Evolutionary conservation across 1,140 invertebrate genomes (phyloP).

Genomic region (Teleopsis dalmanni): DNA sequence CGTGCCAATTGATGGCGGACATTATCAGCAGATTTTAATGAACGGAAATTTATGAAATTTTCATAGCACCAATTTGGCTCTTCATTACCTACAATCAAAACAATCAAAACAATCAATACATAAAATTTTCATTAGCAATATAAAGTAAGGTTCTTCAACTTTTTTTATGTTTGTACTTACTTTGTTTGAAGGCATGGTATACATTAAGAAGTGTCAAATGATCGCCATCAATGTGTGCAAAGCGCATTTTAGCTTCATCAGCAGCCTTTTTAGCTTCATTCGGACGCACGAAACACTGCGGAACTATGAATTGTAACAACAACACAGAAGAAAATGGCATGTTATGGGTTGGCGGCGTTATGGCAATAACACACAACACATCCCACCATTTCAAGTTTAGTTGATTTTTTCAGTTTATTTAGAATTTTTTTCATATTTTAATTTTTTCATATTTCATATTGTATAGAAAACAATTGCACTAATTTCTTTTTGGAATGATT

Average conservation of each 20-base stretch:
- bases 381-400: constrained; percentile 52
- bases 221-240: constrained; percentile 99
- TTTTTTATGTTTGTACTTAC: constrained; percentile 65
- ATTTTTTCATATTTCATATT: background rate
- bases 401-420: constrained; percentile 25
- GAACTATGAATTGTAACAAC: constrained; percentile 59
- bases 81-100: constrained; percentile 46
- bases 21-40: constrained; percentile 78
- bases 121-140: background rate
- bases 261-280: constrained; percentile 98
- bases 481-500: too few relatives aligned
- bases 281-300: constrained; percentile 98
- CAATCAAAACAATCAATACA: background rate
- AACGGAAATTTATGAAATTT: constrained; percentile 98
- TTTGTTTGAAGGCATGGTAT: constrained; percentile 99
- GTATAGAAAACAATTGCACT: too few relatives aligned
- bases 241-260: constrained; percentile 98
- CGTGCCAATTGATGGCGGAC: constrained; percentile 58
- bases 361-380: constrained; percentile 31
- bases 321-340: constrained; percentile 9
- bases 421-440: constrained; percentile 6
- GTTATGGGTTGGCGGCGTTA: constrained; percentile 9
- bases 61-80: constrained; percentile 91
- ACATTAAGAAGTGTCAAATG: constrained; percentile 97
- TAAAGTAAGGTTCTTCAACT: background rate